Conservation (phyloP, 2,113 vertebrate species). For the Trinectes maculatus region DNA sequence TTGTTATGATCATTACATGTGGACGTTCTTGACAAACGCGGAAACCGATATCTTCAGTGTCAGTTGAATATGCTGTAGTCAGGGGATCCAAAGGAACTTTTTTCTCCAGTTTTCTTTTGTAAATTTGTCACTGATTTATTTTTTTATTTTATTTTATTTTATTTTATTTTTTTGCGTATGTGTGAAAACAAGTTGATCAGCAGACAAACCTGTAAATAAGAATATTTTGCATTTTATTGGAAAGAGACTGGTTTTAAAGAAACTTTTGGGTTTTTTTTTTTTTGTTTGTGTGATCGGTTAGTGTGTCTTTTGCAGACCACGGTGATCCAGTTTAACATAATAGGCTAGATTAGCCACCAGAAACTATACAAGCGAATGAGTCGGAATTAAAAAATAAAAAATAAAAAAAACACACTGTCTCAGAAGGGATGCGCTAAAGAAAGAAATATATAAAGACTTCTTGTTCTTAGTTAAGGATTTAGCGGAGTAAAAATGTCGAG, state of each 20-base stretch:
- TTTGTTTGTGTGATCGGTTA: conserved; percentile 22
- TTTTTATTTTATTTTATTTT: no score
- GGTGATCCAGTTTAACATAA: conserved; percentile 55
- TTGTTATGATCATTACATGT: conserved; percentile 42
- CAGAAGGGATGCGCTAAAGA: conserved; percentile 21
- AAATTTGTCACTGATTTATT: conserved; percentile 42
- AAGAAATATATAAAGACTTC: conserved; percentile 49
- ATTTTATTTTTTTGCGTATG: no score
- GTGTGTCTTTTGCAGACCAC: conserved; percentile 60
- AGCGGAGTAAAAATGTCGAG: conserved; percentile 55
- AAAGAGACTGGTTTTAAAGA: conserved; percentile 67
- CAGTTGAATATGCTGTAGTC: conserved; percentile 26
- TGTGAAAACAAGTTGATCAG: conserved; percentile 40
- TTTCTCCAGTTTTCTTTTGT: conserved; percentile 13
- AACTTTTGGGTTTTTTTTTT: conserved; percentile 28
- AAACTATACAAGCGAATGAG: conserved; percentile 42
- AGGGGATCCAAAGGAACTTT: conserved; percentile 40
- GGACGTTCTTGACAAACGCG: neutral
- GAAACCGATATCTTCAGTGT: conserved; percentile 23
- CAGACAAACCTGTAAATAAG: conserved; percentile 80
- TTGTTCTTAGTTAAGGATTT: conserved; percentile 61
- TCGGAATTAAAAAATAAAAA: neutral
- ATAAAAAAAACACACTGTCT: conserved; percentile 6
- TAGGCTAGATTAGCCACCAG: conserved; percentile 61
- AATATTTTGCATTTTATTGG: conserved; percentile 80